Conservation (phyloP, 1,140 invertebrate species). For the Heliconius congener region DNA sequence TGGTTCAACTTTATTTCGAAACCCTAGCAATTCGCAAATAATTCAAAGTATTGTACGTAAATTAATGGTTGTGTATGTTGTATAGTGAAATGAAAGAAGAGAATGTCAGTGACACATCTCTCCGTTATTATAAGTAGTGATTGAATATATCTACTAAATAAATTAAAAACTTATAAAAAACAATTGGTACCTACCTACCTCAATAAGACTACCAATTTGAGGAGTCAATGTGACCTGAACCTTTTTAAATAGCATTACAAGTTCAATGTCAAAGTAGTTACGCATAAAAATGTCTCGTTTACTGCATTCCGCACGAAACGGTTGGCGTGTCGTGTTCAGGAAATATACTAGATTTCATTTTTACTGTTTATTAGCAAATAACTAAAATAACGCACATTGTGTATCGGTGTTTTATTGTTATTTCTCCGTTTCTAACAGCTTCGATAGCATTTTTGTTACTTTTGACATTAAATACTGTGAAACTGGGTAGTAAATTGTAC, state of each 20-base stretch:
- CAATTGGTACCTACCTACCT: too few species aligned
- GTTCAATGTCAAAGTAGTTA: conserved; percentile 49
- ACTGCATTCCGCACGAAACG: conserved; percentile 25
- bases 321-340: conserved; percentile 18
- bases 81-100: not conserved
- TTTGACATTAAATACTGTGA: not conserved
- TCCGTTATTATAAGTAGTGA: not conserved
- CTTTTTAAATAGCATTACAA: conserved; percentile 6
- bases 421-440: not conserved
- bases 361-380: conserved; percentile 20
- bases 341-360: conserved; percentile 20
- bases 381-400: not conserved
- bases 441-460: not conserved
- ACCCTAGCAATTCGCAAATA: conserved; percentile 15
- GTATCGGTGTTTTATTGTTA: not conserved
- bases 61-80: not conserved
- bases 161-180: not conserved
- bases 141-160: not conserved
- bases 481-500: not conserved
- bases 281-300: conserved; percentile 28
- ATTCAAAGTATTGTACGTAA: not conserved
- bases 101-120: not conserved
- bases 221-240: too few species aligned
- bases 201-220: too few species aligned
- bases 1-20: conserved; percentile 26